phyloP scores from a whole-genome alignment of 2,797 vertebrate species.

The Buceros bicornis region DNA sequence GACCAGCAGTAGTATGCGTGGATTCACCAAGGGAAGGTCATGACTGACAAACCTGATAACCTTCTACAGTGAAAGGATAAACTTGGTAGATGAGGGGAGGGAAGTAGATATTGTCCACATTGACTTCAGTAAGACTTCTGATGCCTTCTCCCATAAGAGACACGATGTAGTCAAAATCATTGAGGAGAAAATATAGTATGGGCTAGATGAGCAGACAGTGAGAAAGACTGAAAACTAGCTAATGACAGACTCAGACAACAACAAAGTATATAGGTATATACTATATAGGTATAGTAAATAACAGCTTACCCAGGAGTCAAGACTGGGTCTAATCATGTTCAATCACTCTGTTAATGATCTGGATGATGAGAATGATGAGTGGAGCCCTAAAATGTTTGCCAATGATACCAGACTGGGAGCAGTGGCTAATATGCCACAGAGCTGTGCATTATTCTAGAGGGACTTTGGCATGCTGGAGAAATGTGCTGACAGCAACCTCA shows the following conservation, averaged over 20 bases:
- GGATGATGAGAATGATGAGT: background rate
- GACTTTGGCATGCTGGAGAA: accelerated
- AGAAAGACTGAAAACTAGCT: background rate
- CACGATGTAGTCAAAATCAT: background rate
- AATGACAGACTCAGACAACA: background rate
- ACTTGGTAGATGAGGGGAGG: background rate
- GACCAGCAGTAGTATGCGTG: background rate
- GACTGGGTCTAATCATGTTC: background rate
- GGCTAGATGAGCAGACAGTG: background rate
- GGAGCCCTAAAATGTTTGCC: background rate
- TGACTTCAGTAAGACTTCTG: background rate
- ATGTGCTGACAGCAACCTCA: background rate
- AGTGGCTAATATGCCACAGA: background rate
- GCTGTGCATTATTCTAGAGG: background rate
- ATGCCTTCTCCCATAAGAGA: background rate
- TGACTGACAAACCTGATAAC: background rate
- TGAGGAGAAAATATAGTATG: background rate
- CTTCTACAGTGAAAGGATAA: background rate
- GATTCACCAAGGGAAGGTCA: background rate
- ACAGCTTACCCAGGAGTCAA: background rate
- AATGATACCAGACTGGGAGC: background rate
- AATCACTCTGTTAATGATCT: background rate
- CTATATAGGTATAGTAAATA: background rate
- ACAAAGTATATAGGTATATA: background rate
- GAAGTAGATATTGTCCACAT: background rate